phyloP scores from a whole-genome alignment of 2,113 vertebrate genomes.

The Zosterops japonicus region DNA sequence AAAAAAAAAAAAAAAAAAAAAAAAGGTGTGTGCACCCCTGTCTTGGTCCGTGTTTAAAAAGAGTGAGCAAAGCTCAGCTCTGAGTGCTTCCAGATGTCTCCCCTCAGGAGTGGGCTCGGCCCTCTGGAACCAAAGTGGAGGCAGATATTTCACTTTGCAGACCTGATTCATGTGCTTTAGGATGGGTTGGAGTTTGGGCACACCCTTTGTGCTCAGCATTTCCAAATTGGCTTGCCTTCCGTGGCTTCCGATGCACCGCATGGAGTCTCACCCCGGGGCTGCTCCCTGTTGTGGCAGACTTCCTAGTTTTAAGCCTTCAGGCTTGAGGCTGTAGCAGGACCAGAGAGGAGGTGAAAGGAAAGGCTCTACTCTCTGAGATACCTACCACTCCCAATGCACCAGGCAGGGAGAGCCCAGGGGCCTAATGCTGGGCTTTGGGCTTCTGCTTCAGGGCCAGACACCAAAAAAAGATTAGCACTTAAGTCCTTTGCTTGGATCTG shows the following conservation, averaged over 20 bases:
- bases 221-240: slow-evolving; percentile 61
- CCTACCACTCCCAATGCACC: background rate
- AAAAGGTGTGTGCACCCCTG: background rate
- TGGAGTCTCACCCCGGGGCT: slow-evolving; percentile 17
- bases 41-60: background rate
- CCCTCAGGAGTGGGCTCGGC: slow-evolving; percentile 58
- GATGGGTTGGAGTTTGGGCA: slow-evolving; percentile 18
- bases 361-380: background rate
- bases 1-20: background rate
- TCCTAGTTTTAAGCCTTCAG: slow-evolving; percentile 48
- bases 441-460: background rate
- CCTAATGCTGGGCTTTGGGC: background rate
- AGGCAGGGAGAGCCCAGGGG: background rate
- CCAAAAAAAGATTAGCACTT: background rate
- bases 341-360: slow-evolving; percentile 13
- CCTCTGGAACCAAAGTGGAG: slow-evolving; percentile 31
- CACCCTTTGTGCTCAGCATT: slow-evolving; percentile 63
- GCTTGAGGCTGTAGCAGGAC: slow-evolving; percentile 55
- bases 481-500: background rate
- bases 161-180: slow-evolving; percentile 46
- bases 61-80: slow-evolving; percentile 13
- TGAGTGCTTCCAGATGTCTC: slow-evolving; percentile 52
- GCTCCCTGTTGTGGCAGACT: slow-evolving; percentile 50
- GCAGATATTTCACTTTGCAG: slow-evolving; percentile 51
- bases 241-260: background rate